Base-by-base conservation (phyloP, 2,797 vertebrate species). In the Hapalemur alaotrensis region DNA sequence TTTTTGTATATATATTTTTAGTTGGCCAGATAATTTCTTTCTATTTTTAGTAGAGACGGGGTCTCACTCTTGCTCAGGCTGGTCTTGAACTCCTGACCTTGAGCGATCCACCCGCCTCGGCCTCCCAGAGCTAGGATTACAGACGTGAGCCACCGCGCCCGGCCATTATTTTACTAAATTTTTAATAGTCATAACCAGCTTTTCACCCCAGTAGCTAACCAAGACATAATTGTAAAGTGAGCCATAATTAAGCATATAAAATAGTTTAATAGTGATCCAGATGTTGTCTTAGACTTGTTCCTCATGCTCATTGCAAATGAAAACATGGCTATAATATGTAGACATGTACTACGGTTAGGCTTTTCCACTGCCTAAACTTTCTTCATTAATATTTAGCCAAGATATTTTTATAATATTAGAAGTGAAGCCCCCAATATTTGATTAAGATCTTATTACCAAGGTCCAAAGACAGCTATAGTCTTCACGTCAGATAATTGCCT, bases 401-500 rank as follows among this genome's bases (percentile, higher is more conserved):
- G 23, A 7, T 81, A 73, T 86, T 95, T 90, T 83, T 75, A 87
- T 95, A 89, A 73, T 86, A 89, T 59, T 35, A 82, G 85, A 93
- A 81, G 48, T 35, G 85, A 95, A 87, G 59, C 28, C 95, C 85
- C 83, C 11, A 65, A 72, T 96, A 84, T 96, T 96, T 96, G 83
- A 88, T 78, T 84, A 94, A 90, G 86, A 79, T 96, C 67, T 93
- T 93, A 96, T 96, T 97, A 81, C 79, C 69, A 91, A 80, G 25
- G 28, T 73, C 84, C 57, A 95, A 87, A 93, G 91, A 96, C 50
- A 93, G 70, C 65, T 81, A 88, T 9, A 35, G 65, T 89, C 88
- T 96, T 95, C 84, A 75, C 82, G 54, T 92, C 93, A 84, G 75
- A 84, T 95, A 86, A 75, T 88, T 96, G 67, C 59, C 94, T 97